Evolutionary conservation across 2,888 invertebrate genomes (phyloP).

Genomic region (Tiliacea citrago): DNA sequence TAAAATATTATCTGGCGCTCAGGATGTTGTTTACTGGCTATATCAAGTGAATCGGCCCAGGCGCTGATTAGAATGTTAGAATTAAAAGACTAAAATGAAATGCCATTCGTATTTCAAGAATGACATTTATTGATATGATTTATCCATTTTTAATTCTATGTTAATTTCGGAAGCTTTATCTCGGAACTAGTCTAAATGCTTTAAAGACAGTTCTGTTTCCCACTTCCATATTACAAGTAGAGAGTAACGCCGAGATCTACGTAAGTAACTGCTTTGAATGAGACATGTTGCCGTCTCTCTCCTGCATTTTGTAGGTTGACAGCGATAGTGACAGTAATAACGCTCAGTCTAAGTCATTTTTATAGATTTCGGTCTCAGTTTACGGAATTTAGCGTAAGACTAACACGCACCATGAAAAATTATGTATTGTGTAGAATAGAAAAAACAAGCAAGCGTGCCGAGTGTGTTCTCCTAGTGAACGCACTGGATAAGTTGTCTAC

Average conservation of each 20-base stretch:
- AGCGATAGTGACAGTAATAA: not conserved
- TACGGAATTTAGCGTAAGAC: no score
- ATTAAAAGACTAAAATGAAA: slow-evolving; percentile 17
- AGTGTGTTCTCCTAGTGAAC: not conserved
- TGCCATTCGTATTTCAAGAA: slow-evolving; percentile 45
- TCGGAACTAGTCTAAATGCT: slow-evolving; percentile 56
- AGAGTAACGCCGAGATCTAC: not conserved
- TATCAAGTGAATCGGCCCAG: no score
- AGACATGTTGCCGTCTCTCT: not conserved
- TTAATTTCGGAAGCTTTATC: slow-evolving; percentile 64
- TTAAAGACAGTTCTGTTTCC: slow-evolving; percentile 77
- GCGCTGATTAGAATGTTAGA: slow-evolving; percentile 37
- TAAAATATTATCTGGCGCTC: no score
- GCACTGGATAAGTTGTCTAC: not conserved
- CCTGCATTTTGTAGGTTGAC: not conserved
- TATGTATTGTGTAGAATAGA: no score
- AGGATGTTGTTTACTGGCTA: no score
- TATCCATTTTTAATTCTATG: slow-evolving; percentile 10
- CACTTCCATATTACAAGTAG: slow-evolving; percentile 65
- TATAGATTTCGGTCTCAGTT: not conserved
- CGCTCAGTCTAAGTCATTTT: not conserved
- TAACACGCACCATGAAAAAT: not conserved
- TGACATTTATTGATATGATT: slow-evolving; percentile 12
- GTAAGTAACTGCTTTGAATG: not conserved
- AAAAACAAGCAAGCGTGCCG: no score